Conservation (phyloP, 2,113 vertebrate species). For the Melanerpes formicivorus region DNA sequence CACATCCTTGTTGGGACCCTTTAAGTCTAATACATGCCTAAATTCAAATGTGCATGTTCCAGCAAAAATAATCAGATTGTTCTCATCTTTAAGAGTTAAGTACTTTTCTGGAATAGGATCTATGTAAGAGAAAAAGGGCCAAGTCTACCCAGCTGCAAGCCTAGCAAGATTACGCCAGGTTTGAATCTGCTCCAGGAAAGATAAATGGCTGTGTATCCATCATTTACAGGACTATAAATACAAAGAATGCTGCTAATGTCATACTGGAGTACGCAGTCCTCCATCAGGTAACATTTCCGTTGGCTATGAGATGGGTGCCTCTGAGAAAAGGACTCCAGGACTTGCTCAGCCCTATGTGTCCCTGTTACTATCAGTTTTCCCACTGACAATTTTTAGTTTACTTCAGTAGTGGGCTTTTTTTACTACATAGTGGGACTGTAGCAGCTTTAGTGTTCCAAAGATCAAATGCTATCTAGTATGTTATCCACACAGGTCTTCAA, state of each 20-base stretch:
- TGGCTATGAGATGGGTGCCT: not conserved
- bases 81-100: slow-evolving; percentile 15
- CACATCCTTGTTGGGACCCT: not conserved
- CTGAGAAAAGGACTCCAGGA: not conserved
- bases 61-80: slow-evolving; percentile 18
- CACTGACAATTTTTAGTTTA: not conserved
- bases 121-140: not conserved
- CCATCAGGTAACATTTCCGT: slow-evolving; percentile 12
- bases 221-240: slow-evolving; percentile 57
- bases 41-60: not conserved
- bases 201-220: not conserved
- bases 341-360: not conserved
- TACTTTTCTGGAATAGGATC: slow-evolving; percentile 39
- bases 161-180: not conserved
- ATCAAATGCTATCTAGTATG: not conserved
- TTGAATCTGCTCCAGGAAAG: slow-evolving; percentile 43
- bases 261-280: not conserved
- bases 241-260: not conserved
- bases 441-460: not conserved
- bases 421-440: not conserved
- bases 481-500: not conserved
- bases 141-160: slow-evolving; percentile 45
- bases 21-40: not conserved
- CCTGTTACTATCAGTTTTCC: not conserved
- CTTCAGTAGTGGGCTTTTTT: not conserved